Percentiles rank a stretch among this genome's conserved stretches.
Conservation (phyloP, 2,888 invertebrate species). For the Oligia strigilis region DNA sequence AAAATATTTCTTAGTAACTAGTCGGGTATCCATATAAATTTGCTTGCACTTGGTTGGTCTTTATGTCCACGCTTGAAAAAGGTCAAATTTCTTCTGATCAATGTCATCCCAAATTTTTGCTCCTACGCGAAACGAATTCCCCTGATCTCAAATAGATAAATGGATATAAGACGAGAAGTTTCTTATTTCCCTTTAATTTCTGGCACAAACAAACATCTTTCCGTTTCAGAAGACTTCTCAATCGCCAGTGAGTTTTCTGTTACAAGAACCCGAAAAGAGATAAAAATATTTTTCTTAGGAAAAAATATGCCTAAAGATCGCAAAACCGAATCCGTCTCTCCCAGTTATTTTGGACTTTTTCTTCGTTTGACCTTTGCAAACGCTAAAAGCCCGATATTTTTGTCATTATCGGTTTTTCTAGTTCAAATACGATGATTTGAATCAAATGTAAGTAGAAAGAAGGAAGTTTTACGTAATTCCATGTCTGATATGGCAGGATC, state of each 20-base stretch:
- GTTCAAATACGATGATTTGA: slow-evolving; percentile 15
- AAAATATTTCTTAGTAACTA: neutral
- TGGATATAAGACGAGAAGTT: slow-evolving; percentile 7
- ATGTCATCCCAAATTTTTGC: slow-evolving; percentile 10
- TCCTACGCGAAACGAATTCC: neutral
- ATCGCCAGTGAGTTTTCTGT: slow-evolving; percentile 37
- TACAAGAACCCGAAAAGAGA: slow-evolving; percentile 23
- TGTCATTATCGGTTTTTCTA: slow-evolving; percentile 38
- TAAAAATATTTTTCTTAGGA: slow-evolving; percentile 46
- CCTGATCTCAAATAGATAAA: slow-evolving; percentile 35
- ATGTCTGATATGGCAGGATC: neutral
- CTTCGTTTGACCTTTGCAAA: slow-evolving; percentile 45
- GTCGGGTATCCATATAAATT: neutral
- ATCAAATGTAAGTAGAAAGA: neutral
- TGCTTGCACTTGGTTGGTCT: neutral
- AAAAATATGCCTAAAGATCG: slow-evolving; percentile 36
- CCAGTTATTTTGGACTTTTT: slow-evolving; percentile 36
- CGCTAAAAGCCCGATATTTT: slow-evolving; percentile 43
- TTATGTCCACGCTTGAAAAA: slow-evolving; percentile 12
- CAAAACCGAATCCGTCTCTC: slow-evolving; percentile 18
- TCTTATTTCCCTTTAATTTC: slow-evolving; percentile 39
- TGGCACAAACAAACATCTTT: slow-evolving; percentile 47
- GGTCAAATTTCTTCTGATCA: slow-evolving; percentile 16
- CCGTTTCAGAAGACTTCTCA: slow-evolving; percentile 34
- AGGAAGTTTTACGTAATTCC: neutral